Percentiles rank a stretch among this genome's conserved stretches.
Conservation (phyloP, 2,113 vertebrate genomes). For the Calypte anna region DNA sequence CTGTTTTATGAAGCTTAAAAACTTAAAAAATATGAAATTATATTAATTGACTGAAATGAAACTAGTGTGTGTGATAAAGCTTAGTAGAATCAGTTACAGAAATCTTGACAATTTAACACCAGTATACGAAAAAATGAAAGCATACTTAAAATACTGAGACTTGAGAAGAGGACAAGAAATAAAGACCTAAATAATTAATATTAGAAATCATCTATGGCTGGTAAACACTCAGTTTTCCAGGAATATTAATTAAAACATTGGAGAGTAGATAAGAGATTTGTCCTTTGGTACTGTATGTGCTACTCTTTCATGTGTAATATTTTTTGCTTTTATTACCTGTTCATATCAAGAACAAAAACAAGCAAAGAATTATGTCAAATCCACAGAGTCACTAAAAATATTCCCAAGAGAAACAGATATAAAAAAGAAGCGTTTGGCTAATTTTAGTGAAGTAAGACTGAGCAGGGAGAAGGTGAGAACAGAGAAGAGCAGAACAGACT, state of each 20-base stretch:
- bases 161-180: not conserved
- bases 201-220: not conserved
- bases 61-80: not conserved
- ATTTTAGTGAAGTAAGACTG: not conserved
- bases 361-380: not conserved
- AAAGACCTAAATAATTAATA: not conserved
- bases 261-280: not conserved
- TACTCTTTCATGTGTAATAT: not conserved
- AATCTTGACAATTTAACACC: not conserved
- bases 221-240: not conserved
- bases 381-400: not conserved
- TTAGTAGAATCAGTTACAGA: not conserved
- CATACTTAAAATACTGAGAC: not conserved
- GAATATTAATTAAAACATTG: not conserved
- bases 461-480: rapidly evolving
- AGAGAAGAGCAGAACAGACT: not conserved
- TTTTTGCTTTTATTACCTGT: not conserved
- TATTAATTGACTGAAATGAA: constrained; percentile 32
- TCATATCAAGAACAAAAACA: not conserved
- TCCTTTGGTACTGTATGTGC: not conserved
- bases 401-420: not conserved
- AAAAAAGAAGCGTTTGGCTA: rapidly evolving
- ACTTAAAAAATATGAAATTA: not conserved
- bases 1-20: not conserved
- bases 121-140: not conserved